Evolutionary conservation across 2,888 invertebrate genomes (phyloP), one percentile per base, ranked within the genome.

Genomic region (Drosophila colorata): DNA sequence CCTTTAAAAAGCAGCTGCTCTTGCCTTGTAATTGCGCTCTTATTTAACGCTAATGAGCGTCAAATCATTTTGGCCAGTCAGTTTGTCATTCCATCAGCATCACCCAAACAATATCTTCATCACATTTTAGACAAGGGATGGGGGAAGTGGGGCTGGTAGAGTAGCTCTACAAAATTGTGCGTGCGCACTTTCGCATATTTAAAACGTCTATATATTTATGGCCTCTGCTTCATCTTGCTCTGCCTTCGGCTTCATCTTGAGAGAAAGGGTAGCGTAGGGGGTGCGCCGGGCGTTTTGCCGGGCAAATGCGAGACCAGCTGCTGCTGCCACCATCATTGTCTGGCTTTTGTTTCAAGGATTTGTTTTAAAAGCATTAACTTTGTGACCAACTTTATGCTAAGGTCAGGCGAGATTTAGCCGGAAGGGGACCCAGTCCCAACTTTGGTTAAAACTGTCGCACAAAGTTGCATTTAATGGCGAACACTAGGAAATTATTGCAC

Each of bases 41-140:
- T 86, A 85, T 87, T 85, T 82, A 83, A 78, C 88, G 80, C 78
- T 85, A 85, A 85, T 88, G 80, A 83, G 83, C 71, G 57, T 64
- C 80, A 88, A 86, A 85, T 84, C 77, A 79, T 87, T 68, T 69
- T 49, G 70, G 48, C 59, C 61, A 65, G 35, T 60, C 64, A 51
- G 51, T 75, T 75, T 75, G 59, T 76, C 74, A 71, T 76, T 74
- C 56, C 33, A 43, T 47, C 70, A 52, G 31, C 61, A 52, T 18
- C n/a, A 53, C 23, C 28, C 8, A 33, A 33, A 33, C 33, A 38
- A 20, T 33, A 43, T 40, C 16, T 23, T 49, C n/a, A 48, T 20
- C 43, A 16, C 23, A 5, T 38, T 16, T 38, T n/a, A 38, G 9
- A 14, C 8, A 37, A 16, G 14, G 8, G 2, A 9, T 16, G 4